Percentiles rank a stretch among this genome's conserved stretches.
Evolutionary conservation across 2,888 invertebrate species (phyloP).

Genomic region (Chorisops tibialis): DNA sequence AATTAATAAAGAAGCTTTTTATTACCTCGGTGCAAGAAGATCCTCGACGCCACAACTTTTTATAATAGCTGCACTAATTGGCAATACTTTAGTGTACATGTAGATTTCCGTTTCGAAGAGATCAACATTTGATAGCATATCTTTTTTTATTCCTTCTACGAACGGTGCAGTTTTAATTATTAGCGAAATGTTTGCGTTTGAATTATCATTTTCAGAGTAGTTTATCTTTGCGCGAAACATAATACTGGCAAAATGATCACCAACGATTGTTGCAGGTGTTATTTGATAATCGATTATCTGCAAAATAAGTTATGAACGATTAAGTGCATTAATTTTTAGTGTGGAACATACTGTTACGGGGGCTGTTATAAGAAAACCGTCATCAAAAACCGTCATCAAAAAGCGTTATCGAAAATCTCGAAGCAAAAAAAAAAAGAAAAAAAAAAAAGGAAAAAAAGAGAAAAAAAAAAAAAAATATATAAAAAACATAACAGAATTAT

Average conservation of each 20-base stretch:
- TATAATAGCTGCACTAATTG: neutral
- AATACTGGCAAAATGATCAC: conserved; percentile 19
- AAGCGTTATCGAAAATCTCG: too few species aligned
- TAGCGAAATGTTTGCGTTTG: neutral
- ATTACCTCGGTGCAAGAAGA: neutral
- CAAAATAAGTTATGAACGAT: too few species aligned
- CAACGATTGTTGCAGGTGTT: neutral
- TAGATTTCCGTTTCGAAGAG: conserved; percentile 3
- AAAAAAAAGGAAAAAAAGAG: too few species aligned
- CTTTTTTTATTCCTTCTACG: conserved; percentile 11
- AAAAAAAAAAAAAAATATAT: too few species aligned
- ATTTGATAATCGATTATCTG: conserved; percentile 9
- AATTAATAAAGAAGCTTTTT: neutral
- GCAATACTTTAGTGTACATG: conserved; percentile 4
- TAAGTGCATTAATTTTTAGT: too few species aligned
- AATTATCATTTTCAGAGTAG: neutral
- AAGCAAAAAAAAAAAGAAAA: too few species aligned
- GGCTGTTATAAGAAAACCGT: too few species aligned
- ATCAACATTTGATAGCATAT: neutral
- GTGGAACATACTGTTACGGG: too few species aligned
- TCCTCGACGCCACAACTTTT: neutral
- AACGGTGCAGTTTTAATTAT: conserved; percentile 11
- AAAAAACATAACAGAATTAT: too few species aligned
- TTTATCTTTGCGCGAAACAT: conserved; percentile 7
- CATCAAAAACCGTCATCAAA: too few species aligned